Evolutionary conservation across 2,797 vertebrate genomes (phyloP).

Genomic region (Lemur catta): DNA sequence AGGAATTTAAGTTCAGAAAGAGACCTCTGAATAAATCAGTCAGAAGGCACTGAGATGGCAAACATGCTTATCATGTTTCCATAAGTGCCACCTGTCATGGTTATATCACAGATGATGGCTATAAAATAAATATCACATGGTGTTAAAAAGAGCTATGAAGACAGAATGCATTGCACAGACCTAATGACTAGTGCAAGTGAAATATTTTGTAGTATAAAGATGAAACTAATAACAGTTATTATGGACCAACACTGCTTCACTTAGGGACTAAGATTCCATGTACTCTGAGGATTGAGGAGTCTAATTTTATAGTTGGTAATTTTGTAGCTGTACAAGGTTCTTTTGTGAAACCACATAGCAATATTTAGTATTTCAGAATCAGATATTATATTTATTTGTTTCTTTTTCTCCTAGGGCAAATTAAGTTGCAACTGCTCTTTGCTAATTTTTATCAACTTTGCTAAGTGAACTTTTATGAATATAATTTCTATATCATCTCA

Average conservation of each 20-base stretch:
- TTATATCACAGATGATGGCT: slow-evolving; percentile 54
- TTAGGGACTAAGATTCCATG: slow-evolving; percentile 62
- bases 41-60: not conserved
- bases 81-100: slow-evolving; percentile 60
- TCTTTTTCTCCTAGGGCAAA: slow-evolving; percentile 43
- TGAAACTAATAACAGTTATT: slow-evolving; percentile 74
- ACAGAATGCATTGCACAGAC: slow-evolving; percentile 53
- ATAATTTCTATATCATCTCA: not conserved
- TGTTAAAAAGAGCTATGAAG: slow-evolving; percentile 63
- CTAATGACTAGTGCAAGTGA: slow-evolving; percentile 64
- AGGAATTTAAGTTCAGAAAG: slow-evolving; percentile 41
- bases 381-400: slow-evolving; percentile 66
- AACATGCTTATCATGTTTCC: slow-evolving; percentile 53
- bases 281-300: slow-evolving; percentile 55
- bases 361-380: slow-evolving; percentile 62
- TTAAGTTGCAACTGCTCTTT: slow-evolving; percentile 20
- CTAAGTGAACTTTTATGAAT: not conserved
- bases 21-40: slow-evolving; percentile 44
- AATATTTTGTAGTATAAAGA: slow-evolving; percentile 71
- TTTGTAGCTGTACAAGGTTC: slow-evolving; percentile 48
- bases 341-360: slow-evolving; percentile 46
- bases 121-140: slow-evolving; percentile 64
- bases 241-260: slow-evolving; percentile 44
- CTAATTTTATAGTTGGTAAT: slow-evolving; percentile 72
- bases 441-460: not conserved